Evolutionary conservation across 1,140 invertebrate species (phyloP), one percentile per base, ranked within the genome.

Genomic region (Cardiocondyla obscurior): DNA sequence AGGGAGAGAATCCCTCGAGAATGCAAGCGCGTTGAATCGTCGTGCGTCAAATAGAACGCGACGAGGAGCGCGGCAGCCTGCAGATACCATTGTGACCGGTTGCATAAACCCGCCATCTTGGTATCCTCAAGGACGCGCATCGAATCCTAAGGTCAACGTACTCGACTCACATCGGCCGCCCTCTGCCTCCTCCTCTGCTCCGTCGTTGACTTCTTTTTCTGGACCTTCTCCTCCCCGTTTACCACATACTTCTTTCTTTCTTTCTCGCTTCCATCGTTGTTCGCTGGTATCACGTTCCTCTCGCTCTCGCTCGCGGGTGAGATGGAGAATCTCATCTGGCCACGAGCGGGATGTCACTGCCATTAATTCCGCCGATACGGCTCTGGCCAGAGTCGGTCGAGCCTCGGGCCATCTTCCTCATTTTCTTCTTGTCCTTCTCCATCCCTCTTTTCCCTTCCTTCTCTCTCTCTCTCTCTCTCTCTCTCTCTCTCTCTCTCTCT

Each of bases 31-130:
- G 87, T 85, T 82, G 86, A 91, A 90, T 88, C 89, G 88, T 83
- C 82, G 83, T 88, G 84, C 83, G 85, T 89, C 85, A 87, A 89
- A 89, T 88, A 89, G 90, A 91, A 89, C 87, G 77, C 90, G 79
- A 89, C 83, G 82, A 81, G 69, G 33, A 79, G 84, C 39, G 85
- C 57, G 70, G 86, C 67, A 64, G 67, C 82, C 74, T 44, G 82
- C 85, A 57, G 90, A 90, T 90, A 90, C 90, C 90, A 91, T 91
- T 91, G 90, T 91, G 90, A 87, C 89, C 87, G 90, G 90, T 93
- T 93, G 92, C 91, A 93, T 93, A 93, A 93, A 93, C 86, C 82
- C 90, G 90, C 90, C 91, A 92, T 92, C 89, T 91, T 91, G 88
- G 90, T 91, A 93, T 85, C 90, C 89, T 93, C 92, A 93, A 93